Evolutionary conservation across 2,797 vertebrate species (phyloP), one percentile per base, ranked within the genome.

Genomic region (Urosaurus nigricauda): DNA sequence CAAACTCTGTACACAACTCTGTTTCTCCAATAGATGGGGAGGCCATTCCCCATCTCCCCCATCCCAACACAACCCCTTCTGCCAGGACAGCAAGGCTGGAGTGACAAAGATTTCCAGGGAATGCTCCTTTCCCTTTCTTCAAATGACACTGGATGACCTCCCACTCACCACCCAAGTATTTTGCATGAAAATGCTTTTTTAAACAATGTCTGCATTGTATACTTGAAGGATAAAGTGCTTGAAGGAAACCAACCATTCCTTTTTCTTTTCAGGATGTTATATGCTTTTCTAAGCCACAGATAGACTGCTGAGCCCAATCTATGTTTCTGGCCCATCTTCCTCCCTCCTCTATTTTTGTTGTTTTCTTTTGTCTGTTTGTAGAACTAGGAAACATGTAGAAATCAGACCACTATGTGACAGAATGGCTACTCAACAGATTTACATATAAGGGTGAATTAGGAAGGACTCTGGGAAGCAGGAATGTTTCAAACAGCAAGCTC

Each of bases 241-340:
- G 83, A 74, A 93, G 89, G 91, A 90, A 94, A 92, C 85, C 86
- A 93, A 94, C 91, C 88, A 84, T 91, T 94, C 93, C 82, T 93
- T 51, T 51, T 91, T 94, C 93, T 84, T 93, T 58, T 91, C 87
- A 91, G 84, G 73, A 92, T 92, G 88, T 92, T 89, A 93, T 86
- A 93, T 0, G 68, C 90, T 94, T 93, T 93, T 92, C 92, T 95
- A 86, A 92, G 87, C 89, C 87, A 1, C 32, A 93, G 88, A 93
- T 86, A 91, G 90, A 92, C 92, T 89, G 79, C 92, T 94, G 91
- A 91, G 82, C 79, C 89, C 88, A 74, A 82, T 84, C 88, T 91
- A 92, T 93, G 80, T 40, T 83, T 85, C 85, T 0, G 78, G 82
- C 89, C 91, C 83, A 77, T 89, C 17, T 88, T 90, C 87, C 87